Percentiles rank a stretch among this genome's conserved stretches.
phyloP scores from a whole-genome alignment of 2,888 invertebrate genomes.

The Leptura quadrifasciata region DNA sequence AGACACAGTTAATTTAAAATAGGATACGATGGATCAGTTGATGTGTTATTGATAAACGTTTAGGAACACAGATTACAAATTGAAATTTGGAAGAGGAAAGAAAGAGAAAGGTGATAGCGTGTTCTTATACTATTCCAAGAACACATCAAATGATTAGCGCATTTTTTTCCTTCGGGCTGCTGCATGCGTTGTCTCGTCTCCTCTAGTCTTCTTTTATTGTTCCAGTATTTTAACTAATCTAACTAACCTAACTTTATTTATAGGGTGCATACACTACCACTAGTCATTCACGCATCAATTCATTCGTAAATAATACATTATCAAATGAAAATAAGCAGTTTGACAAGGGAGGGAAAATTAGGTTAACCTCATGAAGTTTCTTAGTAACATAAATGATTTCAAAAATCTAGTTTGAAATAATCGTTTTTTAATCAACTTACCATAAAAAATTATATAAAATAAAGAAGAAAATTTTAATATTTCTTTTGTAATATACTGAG shows the following conservation, averaged over 20 bases:
- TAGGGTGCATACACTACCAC: conserved; percentile 45
- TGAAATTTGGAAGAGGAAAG: conserved; percentile 43
- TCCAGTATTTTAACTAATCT: conserved; percentile 25
- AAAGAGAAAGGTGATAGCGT: conserved; percentile 32
- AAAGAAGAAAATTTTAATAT: no score
- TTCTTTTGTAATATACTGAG: no score
- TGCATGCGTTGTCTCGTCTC: conserved; percentile 11
- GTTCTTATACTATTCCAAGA: conserved; percentile 63
- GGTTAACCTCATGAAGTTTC: conserved; percentile 19
- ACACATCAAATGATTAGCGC: conserved; percentile 66
- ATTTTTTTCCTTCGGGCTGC: conserved; percentile 15
- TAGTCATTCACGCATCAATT: conserved; percentile 42
- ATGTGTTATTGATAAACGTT: conserved; percentile 67
- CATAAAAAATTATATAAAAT: not conserved
- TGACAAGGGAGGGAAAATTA: conserved; percentile 43
- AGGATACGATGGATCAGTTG: conserved; percentile 66
- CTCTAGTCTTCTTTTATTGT: conserved; percentile 19
- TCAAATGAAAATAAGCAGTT: conserved; percentile 44
- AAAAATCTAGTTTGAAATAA: not conserved
- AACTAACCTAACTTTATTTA: conserved; percentile 37
- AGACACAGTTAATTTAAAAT: conserved; percentile 43
- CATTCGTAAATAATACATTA: conserved; percentile 40
- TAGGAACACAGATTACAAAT: conserved; percentile 47
- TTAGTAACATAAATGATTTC: conserved; percentile 17
- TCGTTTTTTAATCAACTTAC: not conserved